These are phyloP conservation scores for Epizoanthus ramosus DNA, from an alignment of 92 coral and sea anemone species.

Conservation along the genomic window DNA sequence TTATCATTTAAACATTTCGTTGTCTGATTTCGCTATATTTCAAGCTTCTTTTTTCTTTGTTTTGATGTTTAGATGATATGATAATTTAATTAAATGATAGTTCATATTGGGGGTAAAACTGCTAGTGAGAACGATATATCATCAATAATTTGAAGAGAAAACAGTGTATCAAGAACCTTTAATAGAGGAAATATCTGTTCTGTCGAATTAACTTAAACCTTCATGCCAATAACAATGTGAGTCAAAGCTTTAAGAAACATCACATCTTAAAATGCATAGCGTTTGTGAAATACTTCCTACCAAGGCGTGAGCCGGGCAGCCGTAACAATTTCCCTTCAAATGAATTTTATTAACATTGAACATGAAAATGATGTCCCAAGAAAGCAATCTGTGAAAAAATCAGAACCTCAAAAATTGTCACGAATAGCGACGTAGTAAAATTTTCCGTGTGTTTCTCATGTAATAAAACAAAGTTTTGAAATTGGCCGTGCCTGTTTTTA, in stretches of 20 bases:
- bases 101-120: not conserved
- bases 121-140: not conserved
- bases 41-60: constrained; percentile 4
- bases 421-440: constrained; percentile 20
- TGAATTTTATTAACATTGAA: constrained; percentile 1
- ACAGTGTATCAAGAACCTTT: not conserved
- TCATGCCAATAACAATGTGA: not conserved
- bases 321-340: not conserved
- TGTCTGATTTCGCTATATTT: not conserved
- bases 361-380: not conserved
- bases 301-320: constrained; percentile 1
- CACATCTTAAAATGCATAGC: not conserved
- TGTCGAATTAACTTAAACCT: not conserved
- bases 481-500: constrained; percentile 42
- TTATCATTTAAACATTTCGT: not conserved
- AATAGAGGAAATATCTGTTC: too few relatives aligned
- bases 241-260: not conserved
- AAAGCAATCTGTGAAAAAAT: not conserved
- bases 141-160: not conserved
- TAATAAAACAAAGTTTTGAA: constrained; percentile 40
- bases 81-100: constrained; percentile 6
- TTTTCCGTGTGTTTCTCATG: not conserved
- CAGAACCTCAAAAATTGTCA: not conserved
- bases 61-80: not conserved
- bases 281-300: not conserved